Base-by-base conservation (phyloP, 1,140 invertebrate genomes). In the Aphidius gifuensis region DNA sequence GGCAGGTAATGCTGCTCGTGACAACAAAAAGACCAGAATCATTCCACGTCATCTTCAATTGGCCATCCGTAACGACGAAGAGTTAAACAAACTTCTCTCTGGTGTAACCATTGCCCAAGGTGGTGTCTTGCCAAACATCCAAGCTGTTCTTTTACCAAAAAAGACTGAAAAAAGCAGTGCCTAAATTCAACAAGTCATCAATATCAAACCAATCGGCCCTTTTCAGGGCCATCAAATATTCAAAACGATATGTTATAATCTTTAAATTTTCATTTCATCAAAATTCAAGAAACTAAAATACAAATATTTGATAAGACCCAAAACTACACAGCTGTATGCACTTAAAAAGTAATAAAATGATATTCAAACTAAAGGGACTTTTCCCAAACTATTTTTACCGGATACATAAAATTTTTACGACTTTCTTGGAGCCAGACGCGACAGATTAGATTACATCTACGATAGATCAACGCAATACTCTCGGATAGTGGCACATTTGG, bases 131-230 rank as follows among this genome's bases (percentile, higher is more conserved):
- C 50, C 50, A 5, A 53, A 53, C 32, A 53, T 53, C 32, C 50
- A 53, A n/a, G 50, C 50, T 39, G 50, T 53, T 39, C 50, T 53
- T 8, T n/a, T 53, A 8, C 50, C 50, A 7, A 53, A 53, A 39
- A 53, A 53, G 40, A 53, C 50, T 40, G 50, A 53, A 39, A 53
- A 53, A 53, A 53, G 50, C 50, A 53, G 50, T 5, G 38, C 50
- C 9, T 53, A 53, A 39, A 53, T 53, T 4, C 1, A 21, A 39
- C 2, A 40, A 9, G 4, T n/a, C n/a, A n/a, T n/a, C n/a, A n/a
- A n/a, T n/a, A n/a, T n/a, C n/a, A n/a, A n/a, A n/a, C 38, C 50
- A 23, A 53, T 53, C 50, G 50, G 50, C 50, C 50, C 50, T 53
- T 53, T 53, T 53, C 50, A 53, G 50, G 50, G 50, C 50, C 50